Evolutionary conservation across 2,888 invertebrate genomes (phyloP).

Genomic region (Tachystola acroxantha): DNA sequence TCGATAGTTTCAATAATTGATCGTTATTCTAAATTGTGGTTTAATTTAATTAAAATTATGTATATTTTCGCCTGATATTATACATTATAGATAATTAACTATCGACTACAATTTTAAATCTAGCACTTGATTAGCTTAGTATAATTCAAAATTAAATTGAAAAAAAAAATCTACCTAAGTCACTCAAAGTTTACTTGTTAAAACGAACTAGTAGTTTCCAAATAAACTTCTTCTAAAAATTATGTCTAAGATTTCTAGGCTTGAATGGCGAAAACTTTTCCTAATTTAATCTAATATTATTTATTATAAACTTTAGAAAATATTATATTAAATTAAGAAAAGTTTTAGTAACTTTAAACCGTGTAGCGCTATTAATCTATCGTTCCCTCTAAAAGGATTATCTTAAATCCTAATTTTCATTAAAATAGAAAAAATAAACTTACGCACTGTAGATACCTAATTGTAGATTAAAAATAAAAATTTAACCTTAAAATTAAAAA

Average conservation of each 20-base stretch:
- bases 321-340: slow-evolving; percentile 17
- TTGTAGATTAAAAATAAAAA: slow-evolving; percentile 61
- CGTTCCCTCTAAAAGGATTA: slow-evolving; percentile 63
- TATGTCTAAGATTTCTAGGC: slow-evolving; percentile 62
- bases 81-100: slow-evolving; percentile 21
- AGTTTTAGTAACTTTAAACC: slow-evolving; percentile 32
- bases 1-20: too few relatives aligned
- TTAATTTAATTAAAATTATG: too few relatives aligned
- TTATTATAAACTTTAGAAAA: too few relatives aligned
- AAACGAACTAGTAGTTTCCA: slow-evolving; percentile 66
- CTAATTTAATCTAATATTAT: slow-evolving; percentile 23
- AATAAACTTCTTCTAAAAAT: slow-evolving; percentile 71
- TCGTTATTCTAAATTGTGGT: too few relatives aligned
- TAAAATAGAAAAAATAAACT: slow-evolving; percentile 70
- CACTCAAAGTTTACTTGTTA: slow-evolving; percentile 53
- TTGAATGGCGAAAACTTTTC: slow-evolving; percentile 29
- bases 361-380: slow-evolving; percentile 62
- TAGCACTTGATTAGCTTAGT: slow-evolving; percentile 66
- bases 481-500: slow-evolving; percentile 47
- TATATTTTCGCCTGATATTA: background rate
- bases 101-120: slow-evolving; percentile 47
- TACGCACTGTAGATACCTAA: slow-evolving; percentile 73
- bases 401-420: slow-evolving; percentile 55
- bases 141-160: slow-evolving; percentile 61
- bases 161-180: slow-evolving; percentile 50